Evolutionary conservation across 2,888 invertebrate species (phyloP).

Genomic region (Eupithecia exiguata): DNA sequence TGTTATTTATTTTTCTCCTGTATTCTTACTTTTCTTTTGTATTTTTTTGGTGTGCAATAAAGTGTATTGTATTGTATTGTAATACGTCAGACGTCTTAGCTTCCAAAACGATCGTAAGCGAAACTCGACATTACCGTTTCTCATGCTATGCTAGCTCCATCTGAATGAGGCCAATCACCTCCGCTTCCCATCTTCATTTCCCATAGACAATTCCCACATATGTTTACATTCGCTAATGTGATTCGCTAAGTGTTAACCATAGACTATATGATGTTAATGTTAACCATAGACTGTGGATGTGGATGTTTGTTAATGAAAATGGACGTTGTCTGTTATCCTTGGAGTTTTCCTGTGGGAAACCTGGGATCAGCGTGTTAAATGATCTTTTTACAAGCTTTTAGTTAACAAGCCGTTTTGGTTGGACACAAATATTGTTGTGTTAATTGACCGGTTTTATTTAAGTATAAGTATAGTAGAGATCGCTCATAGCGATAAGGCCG

Average conservation of each 20-base stretch:
- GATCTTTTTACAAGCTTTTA: not conserved
- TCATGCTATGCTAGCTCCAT: not conserved
- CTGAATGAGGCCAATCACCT: conserved; percentile 32
- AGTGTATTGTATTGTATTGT: too few relatives aligned
- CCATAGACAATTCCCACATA: conserved; percentile 59
- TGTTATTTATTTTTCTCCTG: too few relatives aligned
- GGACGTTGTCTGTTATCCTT: conserved; percentile 23
- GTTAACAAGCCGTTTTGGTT: too few relatives aligned
- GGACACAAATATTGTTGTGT: too few relatives aligned
- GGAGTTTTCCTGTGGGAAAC: conserved; percentile 28
- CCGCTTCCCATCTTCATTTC: conserved; percentile 47
- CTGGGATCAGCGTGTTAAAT: not conserved
- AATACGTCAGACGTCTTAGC: not conserved
- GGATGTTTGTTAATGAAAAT: conserved; percentile 33
- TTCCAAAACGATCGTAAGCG: not conserved
- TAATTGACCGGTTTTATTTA: too few relatives aligned
- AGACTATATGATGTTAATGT: conserved; percentile 31
- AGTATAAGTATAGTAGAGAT: too few relatives aligned
- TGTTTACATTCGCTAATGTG: conserved; percentile 66
- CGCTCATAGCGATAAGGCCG: too few relatives aligned
- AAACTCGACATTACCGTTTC: not conserved
- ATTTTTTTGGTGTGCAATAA: too few relatives aligned
- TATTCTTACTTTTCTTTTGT: too few relatives aligned
- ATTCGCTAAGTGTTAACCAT: conserved; percentile 51
- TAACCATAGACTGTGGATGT: conserved; percentile 21